Conservation (phyloP, 2,113 vertebrate species). For the Glaucidium brasilianum region DNA sequence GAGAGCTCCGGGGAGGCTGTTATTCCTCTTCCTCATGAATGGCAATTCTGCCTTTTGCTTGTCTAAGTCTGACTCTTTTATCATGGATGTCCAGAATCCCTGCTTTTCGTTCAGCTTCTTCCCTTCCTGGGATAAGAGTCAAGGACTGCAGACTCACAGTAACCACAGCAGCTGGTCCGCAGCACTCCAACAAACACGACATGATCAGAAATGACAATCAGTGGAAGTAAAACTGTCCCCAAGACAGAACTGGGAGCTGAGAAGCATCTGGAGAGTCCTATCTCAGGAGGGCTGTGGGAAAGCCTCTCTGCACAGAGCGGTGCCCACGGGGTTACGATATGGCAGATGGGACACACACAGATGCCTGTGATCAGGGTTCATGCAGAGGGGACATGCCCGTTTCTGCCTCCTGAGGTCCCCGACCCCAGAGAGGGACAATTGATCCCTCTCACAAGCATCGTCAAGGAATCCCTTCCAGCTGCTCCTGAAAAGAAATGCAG, state of each 20-base stretch:
- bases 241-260: background rate
- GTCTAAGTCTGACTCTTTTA: background rate
- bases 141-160: background rate
- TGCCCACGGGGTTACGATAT: rapidly evolving
- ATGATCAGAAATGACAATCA: background rate
- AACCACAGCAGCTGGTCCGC: background rate
- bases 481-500: background rate
- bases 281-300: background rate
- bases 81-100: background rate
- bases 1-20: background rate
- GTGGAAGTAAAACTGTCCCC: background rate
- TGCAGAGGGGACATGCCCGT: rapidly evolving
- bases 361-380: background rate
- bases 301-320: too few relatives aligned
- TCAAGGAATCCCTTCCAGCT: background rate
- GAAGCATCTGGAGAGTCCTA: background rate
- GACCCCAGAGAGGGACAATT: background rate
- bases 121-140: background rate
- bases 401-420: background rate
- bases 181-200: background rate
- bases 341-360: background rate
- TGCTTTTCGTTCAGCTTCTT: background rate
- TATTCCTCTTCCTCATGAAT: background rate
- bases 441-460: background rate
- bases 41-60: background rate